Conservation (phyloP, 1,140 invertebrate species). For the Kradibia gibbosae region DNA sequence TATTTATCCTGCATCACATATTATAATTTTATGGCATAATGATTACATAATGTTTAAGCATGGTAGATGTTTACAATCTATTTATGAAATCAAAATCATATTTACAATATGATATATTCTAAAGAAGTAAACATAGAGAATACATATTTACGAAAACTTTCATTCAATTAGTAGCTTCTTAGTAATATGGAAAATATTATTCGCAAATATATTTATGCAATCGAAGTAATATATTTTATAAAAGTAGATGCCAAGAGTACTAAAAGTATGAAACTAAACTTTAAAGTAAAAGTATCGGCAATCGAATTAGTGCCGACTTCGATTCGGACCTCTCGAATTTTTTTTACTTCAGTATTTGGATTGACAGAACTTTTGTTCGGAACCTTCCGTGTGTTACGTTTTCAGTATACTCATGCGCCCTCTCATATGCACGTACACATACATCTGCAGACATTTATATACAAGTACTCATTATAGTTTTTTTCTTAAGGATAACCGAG, state of each 20-base stretch:
- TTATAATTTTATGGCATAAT: no score
- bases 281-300: neutral
- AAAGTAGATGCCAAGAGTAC: neutral
- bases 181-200: neutral
- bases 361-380: neutral
- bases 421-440: neutral
- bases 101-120: no score
- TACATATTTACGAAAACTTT: no score
- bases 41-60: no score
- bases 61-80: no score
- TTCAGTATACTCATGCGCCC: neutral
- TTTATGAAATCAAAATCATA: no score
- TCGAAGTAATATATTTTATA: no score
- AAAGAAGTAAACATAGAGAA: no score
- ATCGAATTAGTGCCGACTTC: neutral
- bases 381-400: no score
- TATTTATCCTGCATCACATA: no score
- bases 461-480: neutral
- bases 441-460: neutral
- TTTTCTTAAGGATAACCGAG: neutral
- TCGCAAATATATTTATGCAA: no score
- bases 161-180: neutral
- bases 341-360: neutral
- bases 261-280: neutral
- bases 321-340: slow-evolving; percentile 8